Conservation (phyloP, 2,113 vertebrate genomes). For the Tachycineta bicolor region DNA sequence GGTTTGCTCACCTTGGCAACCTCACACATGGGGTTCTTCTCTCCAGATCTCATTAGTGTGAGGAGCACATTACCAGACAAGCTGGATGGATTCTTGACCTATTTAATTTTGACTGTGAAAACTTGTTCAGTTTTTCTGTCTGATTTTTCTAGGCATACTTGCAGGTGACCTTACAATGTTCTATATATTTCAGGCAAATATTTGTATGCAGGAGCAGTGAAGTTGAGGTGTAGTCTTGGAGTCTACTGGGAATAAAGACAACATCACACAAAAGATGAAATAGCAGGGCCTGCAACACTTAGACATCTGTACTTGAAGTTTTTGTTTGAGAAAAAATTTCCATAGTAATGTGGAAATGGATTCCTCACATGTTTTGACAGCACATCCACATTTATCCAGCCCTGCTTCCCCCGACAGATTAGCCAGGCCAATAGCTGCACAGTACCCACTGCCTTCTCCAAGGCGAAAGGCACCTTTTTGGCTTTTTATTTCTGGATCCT, state of each 20-base stretch:
- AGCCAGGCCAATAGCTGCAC: neutral
- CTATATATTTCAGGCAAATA: slow-evolving; percentile 59
- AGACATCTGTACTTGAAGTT: slow-evolving; percentile 48
- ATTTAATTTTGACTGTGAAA: slow-evolving; percentile 64
- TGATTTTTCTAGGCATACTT: slow-evolving; percentile 51
- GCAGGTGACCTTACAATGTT: slow-evolving; percentile 68
- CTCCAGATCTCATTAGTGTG: slow-evolving; percentile 73
- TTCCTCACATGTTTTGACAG: slow-evolving; percentile 48
- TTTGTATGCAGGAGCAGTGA: slow-evolving; percentile 38
- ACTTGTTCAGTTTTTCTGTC: slow-evolving; percentile 36
- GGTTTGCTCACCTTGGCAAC: slow-evolving; percentile 68
- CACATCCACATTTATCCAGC: neutral
- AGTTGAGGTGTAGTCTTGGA: slow-evolving; percentile 17
- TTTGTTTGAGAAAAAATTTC: slow-evolving; percentile 47
- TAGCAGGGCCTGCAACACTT: slow-evolving; percentile 47
- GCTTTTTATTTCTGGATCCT: neutral
- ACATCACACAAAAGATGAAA: slow-evolving; percentile 63
- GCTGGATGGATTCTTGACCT: slow-evolving; percentile 63
- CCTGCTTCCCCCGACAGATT: neutral
- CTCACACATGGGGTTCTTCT: slow-evolving; percentile 66
- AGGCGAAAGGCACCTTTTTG: neutral
- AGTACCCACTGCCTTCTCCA: neutral
- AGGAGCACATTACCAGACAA: slow-evolving; percentile 59
- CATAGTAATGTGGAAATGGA: slow-evolving; percentile 50
- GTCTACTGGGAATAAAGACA: slow-evolving; percentile 29